Evolutionary conservation across 2,888 invertebrate genomes (phyloP).

Genomic region (Brachypterus glaber): DNA sequence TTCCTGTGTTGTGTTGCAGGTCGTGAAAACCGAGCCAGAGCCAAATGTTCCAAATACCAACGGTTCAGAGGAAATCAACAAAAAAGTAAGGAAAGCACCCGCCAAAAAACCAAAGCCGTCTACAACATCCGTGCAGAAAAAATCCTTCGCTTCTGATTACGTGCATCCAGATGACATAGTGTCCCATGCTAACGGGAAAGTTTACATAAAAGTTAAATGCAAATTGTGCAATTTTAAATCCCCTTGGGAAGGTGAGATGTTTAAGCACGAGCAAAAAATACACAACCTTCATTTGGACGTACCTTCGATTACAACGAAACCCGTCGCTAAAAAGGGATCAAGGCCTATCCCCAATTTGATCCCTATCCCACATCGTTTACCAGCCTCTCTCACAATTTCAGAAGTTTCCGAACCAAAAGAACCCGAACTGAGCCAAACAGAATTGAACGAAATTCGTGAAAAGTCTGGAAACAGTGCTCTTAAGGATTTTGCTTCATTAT

Average conservation of each 20-base stretch:
- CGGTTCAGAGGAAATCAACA: slow-evolving; percentile 20
- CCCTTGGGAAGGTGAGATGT: slow-evolving; percentile 50
- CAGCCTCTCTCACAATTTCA: slow-evolving; percentile 20
- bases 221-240: slow-evolving; percentile 50
- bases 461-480: slow-evolving; percentile 42
- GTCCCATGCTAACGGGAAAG: slow-evolving; percentile 40
- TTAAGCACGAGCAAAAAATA: slow-evolving; percentile 43
- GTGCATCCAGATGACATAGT: slow-evolving; percentile 42
- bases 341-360: slow-evolving; percentile 69
- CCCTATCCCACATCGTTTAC: slow-evolving; percentile 43
- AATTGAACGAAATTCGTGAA: slow-evolving; percentile 42
- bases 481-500: slow-evolving; percentile 48
- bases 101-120: slow-evolving; percentile 17
- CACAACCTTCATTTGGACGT: slow-evolving; percentile 34
- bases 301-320: slow-evolving; percentile 11
- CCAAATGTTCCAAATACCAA: slow-evolving; percentile 12
- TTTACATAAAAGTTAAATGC: slow-evolving; percentile 41
- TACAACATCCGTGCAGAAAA: slow-evolving; percentile 31
- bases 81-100: slow-evolving; percentile 10
- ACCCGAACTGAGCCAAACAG: slow-evolving; percentile 39
- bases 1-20: slow-evolving; percentile 30
- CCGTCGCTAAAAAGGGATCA: slow-evolving; percentile 36
- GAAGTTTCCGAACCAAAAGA: slow-evolving; percentile 25
- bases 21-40: slow-evolving; percentile 26
- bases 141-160: slow-evolving; percentile 41